These are phyloP conservation scores for Agrochola circellaris DNA, from an alignment of 2,888 invertebrate genomes.

Conservation along the genomic window DNA sequence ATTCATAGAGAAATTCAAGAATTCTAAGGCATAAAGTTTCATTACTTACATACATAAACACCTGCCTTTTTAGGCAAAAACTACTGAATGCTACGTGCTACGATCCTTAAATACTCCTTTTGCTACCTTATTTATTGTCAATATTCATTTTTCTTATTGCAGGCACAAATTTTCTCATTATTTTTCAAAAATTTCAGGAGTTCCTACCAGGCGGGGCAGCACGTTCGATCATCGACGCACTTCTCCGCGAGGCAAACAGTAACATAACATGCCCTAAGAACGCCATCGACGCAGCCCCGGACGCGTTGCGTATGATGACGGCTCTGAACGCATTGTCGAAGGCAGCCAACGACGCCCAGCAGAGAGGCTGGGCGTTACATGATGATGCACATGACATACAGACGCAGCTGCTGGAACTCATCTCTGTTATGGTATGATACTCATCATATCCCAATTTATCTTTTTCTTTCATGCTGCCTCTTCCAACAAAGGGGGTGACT, in stretches of 20 bases:
- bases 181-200: slow-evolving; percentile 73
- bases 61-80: not conserved
- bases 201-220: slow-evolving; percentile 88
- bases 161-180: not conserved
- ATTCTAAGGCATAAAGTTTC: not conserved
- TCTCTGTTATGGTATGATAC: slow-evolving; percentile 93
- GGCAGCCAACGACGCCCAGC: slow-evolving; percentile 98
- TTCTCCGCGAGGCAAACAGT: slow-evolving; percentile 86
- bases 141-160: too few species aligned
- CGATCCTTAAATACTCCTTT: not conserved
- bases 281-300: slow-evolving; percentile 95
- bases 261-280: slow-evolving; percentile 90
- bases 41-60: not conserved
- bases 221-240: slow-evolving; percentile 86
- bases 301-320: slow-evolving; percentile 95
- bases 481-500: too few species aligned
- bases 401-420: slow-evolving; percentile 95
- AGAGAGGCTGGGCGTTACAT: slow-evolving; percentile 98
- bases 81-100: not conserved
- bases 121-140: too few species aligned
- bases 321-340: slow-evolving; percentile 96
- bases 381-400: slow-evolving; percentile 97
- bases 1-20: too few species aligned
- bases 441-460: not conserved
- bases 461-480: not conserved